These are phyloP conservation scores for Anoplophora glabripennis DNA, from an alignment of 1,140 invertebrate species.

Conservation along the genomic window DNA sequence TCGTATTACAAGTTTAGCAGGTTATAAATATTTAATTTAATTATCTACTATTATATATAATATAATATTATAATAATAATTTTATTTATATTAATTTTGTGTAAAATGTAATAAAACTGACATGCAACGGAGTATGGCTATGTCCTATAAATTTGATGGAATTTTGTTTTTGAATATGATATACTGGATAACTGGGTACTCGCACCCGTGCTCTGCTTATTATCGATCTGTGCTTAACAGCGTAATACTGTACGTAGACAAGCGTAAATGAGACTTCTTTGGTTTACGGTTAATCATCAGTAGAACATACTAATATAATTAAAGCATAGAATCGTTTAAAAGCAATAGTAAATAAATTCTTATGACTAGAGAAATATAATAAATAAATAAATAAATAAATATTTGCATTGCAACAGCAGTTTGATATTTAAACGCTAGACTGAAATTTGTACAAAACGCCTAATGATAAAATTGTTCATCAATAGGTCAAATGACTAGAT, in stretches of 20 bases:
- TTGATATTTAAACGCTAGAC: no score
- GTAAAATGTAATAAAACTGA: conserved; percentile 49
- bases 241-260: conserved; percentile 41
- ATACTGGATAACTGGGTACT: conserved; percentile 32
- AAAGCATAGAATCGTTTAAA: not conserved
- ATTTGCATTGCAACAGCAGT: not conserved
- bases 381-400: conserved; percentile 32
- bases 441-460: conserved; percentile 2
- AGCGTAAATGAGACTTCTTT: conserved; percentile 12
- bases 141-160: conserved; percentile 26
- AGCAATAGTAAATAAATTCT: not conserved
- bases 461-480: not conserved
- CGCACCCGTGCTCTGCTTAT: conserved; percentile 26
- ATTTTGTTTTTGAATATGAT: conserved; percentile 16
- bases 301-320: not conserved
- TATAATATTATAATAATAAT: conserved; percentile 46
- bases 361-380: conserved; percentile 14
- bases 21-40: conserved; percentile 46
- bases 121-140: conserved; percentile 48
- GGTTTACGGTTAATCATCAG: conserved; percentile 4
- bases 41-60: conserved; percentile 46
- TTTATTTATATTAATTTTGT: conserved; percentile 45
- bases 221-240: conserved; percentile 20
- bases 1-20: conserved; percentile 46
- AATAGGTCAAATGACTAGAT: conserved; percentile 16